Conservation (phyloP, 2,797 vertebrate species). For the Danionella dracula region DNA sequence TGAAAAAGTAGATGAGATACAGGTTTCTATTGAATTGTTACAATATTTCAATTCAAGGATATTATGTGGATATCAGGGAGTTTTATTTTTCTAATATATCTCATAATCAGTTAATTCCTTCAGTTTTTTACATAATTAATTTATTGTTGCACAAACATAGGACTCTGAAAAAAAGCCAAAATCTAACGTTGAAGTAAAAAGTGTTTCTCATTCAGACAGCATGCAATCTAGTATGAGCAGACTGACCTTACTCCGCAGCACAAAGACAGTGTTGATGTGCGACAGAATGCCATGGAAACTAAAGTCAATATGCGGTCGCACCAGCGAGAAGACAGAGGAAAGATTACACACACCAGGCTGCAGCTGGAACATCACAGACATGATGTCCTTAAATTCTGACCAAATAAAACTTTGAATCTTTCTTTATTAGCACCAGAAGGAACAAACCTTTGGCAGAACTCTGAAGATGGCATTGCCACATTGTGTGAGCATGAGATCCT, state of each 20-base stretch:
- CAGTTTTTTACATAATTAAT: no score
- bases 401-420: background rate
- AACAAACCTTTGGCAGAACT: conserved; percentile 88
- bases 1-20: no score
- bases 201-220: background rate
- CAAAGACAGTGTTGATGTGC: conserved; percentile 98
- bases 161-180: no score
- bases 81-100: no score
- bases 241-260: conserved; percentile 93
- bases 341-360: conserved; percentile 92
- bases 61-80: no score
- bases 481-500: conserved; percentile 90
- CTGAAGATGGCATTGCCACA: conserved; percentile 97
- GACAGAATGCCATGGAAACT: conserved; percentile 98
- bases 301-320: conserved; percentile 97
- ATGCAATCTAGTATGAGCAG: background rate
- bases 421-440: background rate
- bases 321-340: conserved; percentile 92
- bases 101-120: no score
- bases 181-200: no score
- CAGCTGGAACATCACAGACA: conserved; percentile 67
- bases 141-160: no score
- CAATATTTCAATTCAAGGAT: no score
- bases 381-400: background rate
- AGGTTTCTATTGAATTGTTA: no score